These are phyloP conservation scores for Ectemnius lituratus DNA, from an alignment of 2,888 invertebrate genomes.

Conservation along the genomic window DNA sequence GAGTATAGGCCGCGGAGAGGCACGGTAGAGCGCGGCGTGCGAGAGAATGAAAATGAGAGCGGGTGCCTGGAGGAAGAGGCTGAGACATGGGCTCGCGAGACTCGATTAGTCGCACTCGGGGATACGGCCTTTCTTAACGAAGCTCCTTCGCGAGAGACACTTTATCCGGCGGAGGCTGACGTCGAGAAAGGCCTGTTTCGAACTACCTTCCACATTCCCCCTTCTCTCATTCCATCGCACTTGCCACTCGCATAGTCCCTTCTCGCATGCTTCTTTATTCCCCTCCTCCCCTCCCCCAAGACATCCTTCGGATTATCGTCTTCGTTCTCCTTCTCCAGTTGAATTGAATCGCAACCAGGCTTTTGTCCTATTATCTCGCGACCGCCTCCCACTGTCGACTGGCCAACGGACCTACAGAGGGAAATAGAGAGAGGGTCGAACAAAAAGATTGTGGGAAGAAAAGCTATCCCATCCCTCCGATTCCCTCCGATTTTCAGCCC, in stretches of 20 bases:
- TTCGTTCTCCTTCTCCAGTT: not conserved
- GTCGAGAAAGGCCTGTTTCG: not conserved
- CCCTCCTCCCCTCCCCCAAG: not conserved
- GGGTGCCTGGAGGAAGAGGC: constrained; percentile 8
- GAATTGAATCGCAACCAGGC: not conserved
- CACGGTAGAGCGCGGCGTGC: not conserved
- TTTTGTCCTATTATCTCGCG: constrained; percentile 2
- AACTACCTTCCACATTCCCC: not conserved
- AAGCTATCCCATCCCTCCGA: not conserved
- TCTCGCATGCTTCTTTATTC: not conserved
- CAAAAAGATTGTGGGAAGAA: not conserved
- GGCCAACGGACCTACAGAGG: not conserved
- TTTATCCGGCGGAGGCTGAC: constrained; percentile 1
- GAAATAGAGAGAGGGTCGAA: not conserved
- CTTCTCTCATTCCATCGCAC: not conserved
- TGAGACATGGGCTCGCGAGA: constrained; percentile 5
- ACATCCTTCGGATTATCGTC: not conserved
- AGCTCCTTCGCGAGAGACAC: constrained; percentile 7
- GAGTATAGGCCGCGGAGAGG: not conserved
- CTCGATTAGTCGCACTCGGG: constrained; percentile 9
- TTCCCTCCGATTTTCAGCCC: not conserved
- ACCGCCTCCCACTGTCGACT: not conserved
- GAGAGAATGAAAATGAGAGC: constrained; percentile 18
- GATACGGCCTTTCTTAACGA: constrained; percentile 7
- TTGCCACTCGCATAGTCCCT: not conserved